These are phyloP conservation scores for Axis porcinus DNA, from an alignment of 2,113 vertebrate species.

Conservation along the genomic window DNA sequence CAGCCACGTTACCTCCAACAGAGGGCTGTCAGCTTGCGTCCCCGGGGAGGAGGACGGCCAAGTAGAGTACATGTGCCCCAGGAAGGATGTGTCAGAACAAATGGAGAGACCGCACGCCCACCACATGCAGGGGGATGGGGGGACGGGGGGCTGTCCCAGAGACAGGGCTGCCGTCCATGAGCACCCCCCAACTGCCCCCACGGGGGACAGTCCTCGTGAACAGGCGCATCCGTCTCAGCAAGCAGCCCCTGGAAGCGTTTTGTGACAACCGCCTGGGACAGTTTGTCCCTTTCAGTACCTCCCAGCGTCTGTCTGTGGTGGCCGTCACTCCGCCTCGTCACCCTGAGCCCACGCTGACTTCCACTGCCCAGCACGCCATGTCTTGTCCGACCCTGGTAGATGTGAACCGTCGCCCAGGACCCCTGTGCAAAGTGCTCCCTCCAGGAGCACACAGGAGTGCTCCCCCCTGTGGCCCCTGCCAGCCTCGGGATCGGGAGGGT, in stretches of 20 bases:
- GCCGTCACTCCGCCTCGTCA: accelerated
- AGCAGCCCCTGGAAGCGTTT: background rate
- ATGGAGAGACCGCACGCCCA: accelerated
- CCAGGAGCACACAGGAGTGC: background rate
- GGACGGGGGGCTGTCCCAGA: background rate
- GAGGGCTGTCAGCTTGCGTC: background rate
- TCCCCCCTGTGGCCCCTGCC: background rate
- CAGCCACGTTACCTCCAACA: background rate
- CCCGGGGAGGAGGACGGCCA: background rate
- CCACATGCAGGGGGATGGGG: accelerated
- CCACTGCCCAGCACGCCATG: accelerated
- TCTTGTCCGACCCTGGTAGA: accelerated
- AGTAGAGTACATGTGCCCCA: background rate
- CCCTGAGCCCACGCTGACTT: accelerated
- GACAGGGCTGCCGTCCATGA: accelerated
- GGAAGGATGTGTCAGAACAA: accelerated
- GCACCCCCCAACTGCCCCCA: accelerated
- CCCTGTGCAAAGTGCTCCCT: accelerated
- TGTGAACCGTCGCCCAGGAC: background rate
- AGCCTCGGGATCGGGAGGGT: background rate
- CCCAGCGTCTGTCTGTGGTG: background rate
- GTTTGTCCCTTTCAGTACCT: background rate
- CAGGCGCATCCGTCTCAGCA: accelerated
- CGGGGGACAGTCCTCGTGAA: background rate
- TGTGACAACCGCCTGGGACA: background rate